A percentile compares a stretch with the other conserved stretches of the same genome.
phyloP scores from a whole-genome alignment of 1,140 invertebrate genomes.

The Parapsyche elsis region DNA sequence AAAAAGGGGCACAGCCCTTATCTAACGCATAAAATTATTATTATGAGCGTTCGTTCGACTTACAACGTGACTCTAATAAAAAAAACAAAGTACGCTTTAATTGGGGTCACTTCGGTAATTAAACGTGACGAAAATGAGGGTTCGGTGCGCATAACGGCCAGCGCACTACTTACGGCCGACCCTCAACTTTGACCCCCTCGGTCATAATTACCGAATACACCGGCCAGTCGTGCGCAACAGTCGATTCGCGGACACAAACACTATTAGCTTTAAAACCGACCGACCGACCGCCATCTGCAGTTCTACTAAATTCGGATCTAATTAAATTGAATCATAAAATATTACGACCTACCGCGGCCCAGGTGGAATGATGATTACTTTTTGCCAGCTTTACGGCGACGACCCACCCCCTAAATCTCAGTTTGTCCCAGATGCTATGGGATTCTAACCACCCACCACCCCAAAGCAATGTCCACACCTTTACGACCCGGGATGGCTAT shows the following conservation, averaged over 20 bases:
- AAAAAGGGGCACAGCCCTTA: too few relatives aligned
- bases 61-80: not conserved
- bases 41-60: too few relatives aligned
- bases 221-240: not conserved
- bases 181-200: slow-evolving; percentile 24
- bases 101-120: slow-evolving; percentile 31
- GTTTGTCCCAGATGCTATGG: slow-evolving; percentile 43
- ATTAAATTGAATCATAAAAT: slow-evolving; percentile 39
- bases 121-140: slow-evolving; percentile 29
- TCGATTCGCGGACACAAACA: not conserved
- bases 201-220: slow-evolving; percentile 9
- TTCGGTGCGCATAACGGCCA: not conserved
- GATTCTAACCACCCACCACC: not conserved
- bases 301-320: not conserved
- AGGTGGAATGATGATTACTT: slow-evolving; percentile 46
- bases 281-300: not conserved
- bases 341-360: slow-evolving; percentile 41
- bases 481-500: slow-evolving; percentile 14
- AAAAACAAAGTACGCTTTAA: slow-evolving; percentile 27
- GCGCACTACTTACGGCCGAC: slow-evolving; percentile 27
- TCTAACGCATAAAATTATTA: too few relatives aligned
- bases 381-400: slow-evolving; percentile 38
- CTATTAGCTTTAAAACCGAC: not conserved
- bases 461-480: slow-evolving; percentile 41
- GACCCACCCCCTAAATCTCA: slow-evolving; percentile 39